Conservation (phyloP, 1,140 invertebrate species). For the Zaprionus africanus region DNA sequence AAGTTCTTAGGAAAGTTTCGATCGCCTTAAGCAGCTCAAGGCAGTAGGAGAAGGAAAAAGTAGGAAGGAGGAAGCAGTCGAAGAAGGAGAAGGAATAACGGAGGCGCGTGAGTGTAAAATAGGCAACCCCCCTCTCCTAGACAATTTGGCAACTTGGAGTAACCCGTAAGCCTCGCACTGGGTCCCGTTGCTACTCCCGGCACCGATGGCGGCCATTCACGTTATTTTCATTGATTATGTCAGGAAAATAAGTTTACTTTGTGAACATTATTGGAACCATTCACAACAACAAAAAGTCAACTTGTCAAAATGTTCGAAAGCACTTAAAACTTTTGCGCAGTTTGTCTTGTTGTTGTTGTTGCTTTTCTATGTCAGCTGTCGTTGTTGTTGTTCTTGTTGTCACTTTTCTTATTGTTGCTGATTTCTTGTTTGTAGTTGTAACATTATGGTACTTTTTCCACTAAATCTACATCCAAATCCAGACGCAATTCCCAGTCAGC, state of each 20-base stretch:
- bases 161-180: not conserved
- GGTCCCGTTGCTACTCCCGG: not conserved
- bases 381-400: slow-evolving; percentile 4
- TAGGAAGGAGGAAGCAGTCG: not conserved
- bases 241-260: slow-evolving; percentile 63
- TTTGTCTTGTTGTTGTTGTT: slow-evolving; percentile 26
- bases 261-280: slow-evolving; percentile 63
- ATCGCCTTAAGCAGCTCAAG: slow-evolving; percentile 19
- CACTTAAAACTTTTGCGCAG: slow-evolving; percentile 73
- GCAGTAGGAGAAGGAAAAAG: not conserved
- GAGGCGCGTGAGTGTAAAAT: not conserved
- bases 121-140: not conserved
- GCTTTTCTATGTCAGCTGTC: not conserved
- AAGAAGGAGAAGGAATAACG: not conserved
- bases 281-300: slow-evolving; percentile 66
- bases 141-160: not conserved
- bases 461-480: slow-evolving; percentile 49
- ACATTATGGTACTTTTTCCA: slow-evolving; percentile 62
- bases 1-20: slow-evolving; percentile 28
- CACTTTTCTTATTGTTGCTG: slow-evolving; percentile 26
- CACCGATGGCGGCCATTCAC: slow-evolving; percentile 43
- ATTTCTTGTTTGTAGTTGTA: slow-evolving; percentile 63
- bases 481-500: slow-evolving; percentile 14
- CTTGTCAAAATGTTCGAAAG: slow-evolving; percentile 74
- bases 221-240: slow-evolving; percentile 64